These are phyloP conservation scores for Oxyscelio sp. DNA, from an alignment of 2,888 invertebrate genomes.

Conservation along the genomic window DNA sequence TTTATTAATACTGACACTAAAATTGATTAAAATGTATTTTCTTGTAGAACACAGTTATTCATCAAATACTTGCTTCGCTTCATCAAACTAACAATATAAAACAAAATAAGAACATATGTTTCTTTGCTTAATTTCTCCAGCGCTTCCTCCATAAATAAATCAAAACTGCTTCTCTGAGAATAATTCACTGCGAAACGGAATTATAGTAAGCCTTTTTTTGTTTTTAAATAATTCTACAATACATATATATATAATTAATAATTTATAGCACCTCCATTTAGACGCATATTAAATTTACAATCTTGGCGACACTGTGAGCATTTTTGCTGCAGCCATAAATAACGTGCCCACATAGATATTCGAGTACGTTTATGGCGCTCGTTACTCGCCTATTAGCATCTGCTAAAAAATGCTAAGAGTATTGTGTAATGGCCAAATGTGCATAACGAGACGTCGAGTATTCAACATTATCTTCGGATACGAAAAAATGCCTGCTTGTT, in stretches of 20 bases:
- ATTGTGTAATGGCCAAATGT: slow-evolving; percentile 27
- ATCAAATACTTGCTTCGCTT: too few species aligned
- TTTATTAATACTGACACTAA: too few species aligned
- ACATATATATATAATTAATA: slow-evolving; percentile 12
- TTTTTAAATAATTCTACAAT: slow-evolving; percentile 10
- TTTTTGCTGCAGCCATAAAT: slow-evolving; percentile 56
- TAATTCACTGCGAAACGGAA: slow-evolving; percentile 6
- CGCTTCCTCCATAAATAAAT: too few species aligned
- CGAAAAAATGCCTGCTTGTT: not conserved
- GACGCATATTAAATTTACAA: slow-evolving; percentile 25
- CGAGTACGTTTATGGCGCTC: slow-evolving; percentile 39
- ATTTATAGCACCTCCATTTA: slow-evolving; percentile 24
- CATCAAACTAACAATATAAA: too few species aligned
- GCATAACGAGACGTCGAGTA: not conserved
- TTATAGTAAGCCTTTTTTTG: not conserved
- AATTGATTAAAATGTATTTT: too few species aligned
- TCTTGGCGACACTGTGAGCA: slow-evolving; percentile 20
- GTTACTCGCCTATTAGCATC: slow-evolving; percentile 51
- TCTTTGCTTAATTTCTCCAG: too few species aligned
- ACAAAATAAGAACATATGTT: too few species aligned
- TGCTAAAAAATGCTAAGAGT: slow-evolving; percentile 36
- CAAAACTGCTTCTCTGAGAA: slow-evolving; percentile 1
- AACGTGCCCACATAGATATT: slow-evolving; percentile 42
- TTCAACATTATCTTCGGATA: not conserved
- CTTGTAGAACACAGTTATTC: too few species aligned